Conservation (phyloP, 2,113 vertebrate genomes). For the Arothron firmamentum region DNA sequence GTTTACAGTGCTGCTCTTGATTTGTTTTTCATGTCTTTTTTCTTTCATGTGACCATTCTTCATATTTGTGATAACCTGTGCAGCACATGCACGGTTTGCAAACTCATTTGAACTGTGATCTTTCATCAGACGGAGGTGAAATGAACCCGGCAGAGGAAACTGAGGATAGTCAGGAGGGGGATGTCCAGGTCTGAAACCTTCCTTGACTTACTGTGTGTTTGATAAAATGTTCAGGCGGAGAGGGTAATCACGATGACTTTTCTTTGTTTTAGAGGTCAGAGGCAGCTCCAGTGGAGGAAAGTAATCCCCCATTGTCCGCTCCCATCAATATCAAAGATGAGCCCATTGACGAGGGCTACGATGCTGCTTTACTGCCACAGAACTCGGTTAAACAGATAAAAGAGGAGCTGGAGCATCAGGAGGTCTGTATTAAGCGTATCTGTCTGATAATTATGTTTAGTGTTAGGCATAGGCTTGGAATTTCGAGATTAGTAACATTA, state of each 20-base stretch:
- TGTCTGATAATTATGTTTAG: background rate
- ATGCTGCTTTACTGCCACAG: conserved; percentile 81
- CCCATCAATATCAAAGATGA: conserved; percentile 93
- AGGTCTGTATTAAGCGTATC: conserved; percentile 73
- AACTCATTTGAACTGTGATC: background rate
- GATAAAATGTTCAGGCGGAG: background rate
- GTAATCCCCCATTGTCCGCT: conserved; percentile 74
- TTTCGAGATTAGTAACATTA: background rate
- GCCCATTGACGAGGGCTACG: conserved; percentile 95
- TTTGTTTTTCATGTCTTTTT: background rate
- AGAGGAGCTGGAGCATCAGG: conserved; percentile 90
- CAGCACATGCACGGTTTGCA: background rate
- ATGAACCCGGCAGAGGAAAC: conserved; percentile 52
- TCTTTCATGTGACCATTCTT: background rate
- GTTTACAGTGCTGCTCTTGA: background rate
- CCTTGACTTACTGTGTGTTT: background rate
- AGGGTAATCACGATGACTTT: background rate
- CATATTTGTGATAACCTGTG: too few relatives aligned
- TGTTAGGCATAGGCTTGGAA: too few relatives aligned
- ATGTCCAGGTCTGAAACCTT: conserved; percentile 19
- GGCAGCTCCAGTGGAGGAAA: conserved; percentile 37
- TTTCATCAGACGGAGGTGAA: conserved; percentile 37
- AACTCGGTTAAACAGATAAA: conserved; percentile 84
- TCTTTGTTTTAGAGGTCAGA: conserved; percentile 40
- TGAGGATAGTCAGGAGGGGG: conserved; percentile 53